These are phyloP conservation scores for Opisthograptis luteolata DNA, from an alignment of 2,888 invertebrate species.

Conservation along the genomic window DNA sequence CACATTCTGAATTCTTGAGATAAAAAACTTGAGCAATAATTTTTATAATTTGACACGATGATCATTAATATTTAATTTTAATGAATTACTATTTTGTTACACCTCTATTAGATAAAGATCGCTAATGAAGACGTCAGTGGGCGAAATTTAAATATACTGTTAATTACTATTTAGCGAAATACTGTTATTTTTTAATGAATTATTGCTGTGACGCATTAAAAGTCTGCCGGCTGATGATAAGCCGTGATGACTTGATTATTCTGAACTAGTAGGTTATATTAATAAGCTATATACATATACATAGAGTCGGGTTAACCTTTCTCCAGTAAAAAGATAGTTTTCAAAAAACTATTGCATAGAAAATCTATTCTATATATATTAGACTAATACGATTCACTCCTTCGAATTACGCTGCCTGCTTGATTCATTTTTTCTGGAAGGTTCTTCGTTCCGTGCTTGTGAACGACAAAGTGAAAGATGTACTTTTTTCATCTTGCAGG, in stretches of 20 bases:
- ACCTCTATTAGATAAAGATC: constrained; percentile 39
- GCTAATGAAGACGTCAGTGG: constrained; percentile 39
- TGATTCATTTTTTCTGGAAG: no score
- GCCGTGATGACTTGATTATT: constrained; percentile 18
- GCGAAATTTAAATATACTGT: constrained; percentile 33
- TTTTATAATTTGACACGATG: constrained; percentile 38
- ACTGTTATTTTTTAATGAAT: constrained; percentile 32
- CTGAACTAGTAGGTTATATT: not conserved
- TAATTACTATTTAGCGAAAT: constrained; percentile 34
- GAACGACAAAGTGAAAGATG: no score
- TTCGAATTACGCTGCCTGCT: no score
- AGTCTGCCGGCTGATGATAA: no score
- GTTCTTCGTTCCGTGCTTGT: no score
- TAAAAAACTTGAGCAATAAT: constrained; percentile 35
- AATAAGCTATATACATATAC: not conserved
- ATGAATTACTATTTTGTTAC: constrained; percentile 41
- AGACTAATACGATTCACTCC: no score
- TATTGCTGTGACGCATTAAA: constrained; percentile 22
- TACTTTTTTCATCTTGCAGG: no score
- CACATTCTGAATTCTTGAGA: constrained; percentile 35
- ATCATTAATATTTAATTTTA: constrained; percentile 40
- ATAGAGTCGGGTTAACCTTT: no score
- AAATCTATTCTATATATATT: no score
- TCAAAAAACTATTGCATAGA: no score
- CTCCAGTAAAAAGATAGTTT: no score